These are phyloP conservation scores for Hemicrepidius hirtus DNA, from an alignment of 2,888 invertebrate genomes.

Conservation along the genomic window DNA sequence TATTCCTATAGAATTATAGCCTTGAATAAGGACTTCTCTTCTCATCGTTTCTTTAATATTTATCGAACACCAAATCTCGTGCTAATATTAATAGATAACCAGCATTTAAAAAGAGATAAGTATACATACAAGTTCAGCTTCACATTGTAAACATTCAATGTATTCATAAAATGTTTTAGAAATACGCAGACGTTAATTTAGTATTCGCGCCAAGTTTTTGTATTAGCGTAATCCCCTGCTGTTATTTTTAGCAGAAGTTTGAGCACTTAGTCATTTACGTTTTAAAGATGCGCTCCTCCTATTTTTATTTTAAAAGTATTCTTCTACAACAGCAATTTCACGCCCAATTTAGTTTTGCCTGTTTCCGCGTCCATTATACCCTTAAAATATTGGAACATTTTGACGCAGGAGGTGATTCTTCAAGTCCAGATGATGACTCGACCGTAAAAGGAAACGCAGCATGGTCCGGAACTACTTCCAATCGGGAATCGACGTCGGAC, in stretches of 20 bases:
- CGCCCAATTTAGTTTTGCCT: conserved; percentile 20
- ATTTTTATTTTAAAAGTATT: conserved; percentile 27
- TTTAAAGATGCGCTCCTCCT: conserved; percentile 18
- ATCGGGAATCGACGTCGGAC: conserved; percentile 70
- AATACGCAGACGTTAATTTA: background rate
- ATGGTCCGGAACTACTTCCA: conserved; percentile 71
- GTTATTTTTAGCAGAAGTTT: conserved; percentile 31
- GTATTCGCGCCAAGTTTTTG: conserved; percentile 20
- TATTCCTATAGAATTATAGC: no score
- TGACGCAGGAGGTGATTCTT: conserved; percentile 72
- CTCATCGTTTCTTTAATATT: no score
- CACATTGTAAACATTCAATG: background rate
- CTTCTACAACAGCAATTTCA: conserved; percentile 20
- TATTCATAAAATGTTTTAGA: conserved; percentile 4
- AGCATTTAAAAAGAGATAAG: no score
- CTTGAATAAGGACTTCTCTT: no score
- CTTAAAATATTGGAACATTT: conserved; percentile 29
- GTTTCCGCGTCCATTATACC: conserved; percentile 24
- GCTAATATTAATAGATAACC: no score
- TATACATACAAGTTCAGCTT: no score
- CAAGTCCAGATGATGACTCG: conserved; percentile 76
- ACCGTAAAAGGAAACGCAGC: conserved; percentile 76
- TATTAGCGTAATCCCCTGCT: conserved; percentile 29
- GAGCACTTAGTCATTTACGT: conserved; percentile 41
- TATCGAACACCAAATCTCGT: no score